phyloP scores from a whole-genome alignment of 2,888 invertebrate genomes.

The Drosophila macrospina region DNA sequence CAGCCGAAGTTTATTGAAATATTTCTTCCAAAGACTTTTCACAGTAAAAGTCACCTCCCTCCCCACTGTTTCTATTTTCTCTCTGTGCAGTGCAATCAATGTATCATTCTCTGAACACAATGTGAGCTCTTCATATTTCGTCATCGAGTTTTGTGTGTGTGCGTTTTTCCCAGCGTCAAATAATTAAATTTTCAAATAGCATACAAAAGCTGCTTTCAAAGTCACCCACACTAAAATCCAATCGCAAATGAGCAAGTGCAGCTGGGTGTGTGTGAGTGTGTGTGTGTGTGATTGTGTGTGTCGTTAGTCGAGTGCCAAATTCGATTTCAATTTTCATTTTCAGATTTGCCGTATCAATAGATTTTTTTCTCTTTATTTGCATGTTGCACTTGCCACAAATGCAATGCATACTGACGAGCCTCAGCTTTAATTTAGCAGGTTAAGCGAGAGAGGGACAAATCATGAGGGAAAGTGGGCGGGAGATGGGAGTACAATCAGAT shows the following conservation, averaged over 20 bases:
- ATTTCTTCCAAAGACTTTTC: background rate
- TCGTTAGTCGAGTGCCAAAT: constrained; percentile 39
- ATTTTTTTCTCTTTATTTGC: constrained; percentile 14
- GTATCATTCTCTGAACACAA: constrained; percentile 22
- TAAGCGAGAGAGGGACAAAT: background rate
- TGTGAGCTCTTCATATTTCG: constrained; percentile 36
- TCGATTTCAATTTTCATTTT: constrained; percentile 73
- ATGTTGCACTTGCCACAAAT: constrained; percentile 48
- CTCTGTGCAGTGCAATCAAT: constrained; percentile 33
- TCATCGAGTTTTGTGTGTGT: constrained; percentile 25
- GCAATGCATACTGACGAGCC: constrained; percentile 30
- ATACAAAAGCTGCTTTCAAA: constrained; percentile 68
- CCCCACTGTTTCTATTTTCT: background rate
- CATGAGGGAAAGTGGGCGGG: background rate
- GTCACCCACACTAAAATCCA: constrained; percentile 54
- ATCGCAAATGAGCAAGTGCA: constrained; percentile 67
- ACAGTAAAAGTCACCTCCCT: too few relatives aligned
- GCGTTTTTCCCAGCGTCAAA: constrained; percentile 58
- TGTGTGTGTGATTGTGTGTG: constrained; percentile 18
- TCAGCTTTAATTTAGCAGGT: constrained; percentile 48
- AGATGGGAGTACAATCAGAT: background rate
- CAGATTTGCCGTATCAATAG: constrained; percentile 49
- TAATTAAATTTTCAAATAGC: constrained; percentile 74
- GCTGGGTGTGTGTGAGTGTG: constrained; percentile 18
- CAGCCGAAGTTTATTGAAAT: background rate